Conservation (phyloP, 2,888 invertebrate species). For the Drosophila mercatorum region DNA sequence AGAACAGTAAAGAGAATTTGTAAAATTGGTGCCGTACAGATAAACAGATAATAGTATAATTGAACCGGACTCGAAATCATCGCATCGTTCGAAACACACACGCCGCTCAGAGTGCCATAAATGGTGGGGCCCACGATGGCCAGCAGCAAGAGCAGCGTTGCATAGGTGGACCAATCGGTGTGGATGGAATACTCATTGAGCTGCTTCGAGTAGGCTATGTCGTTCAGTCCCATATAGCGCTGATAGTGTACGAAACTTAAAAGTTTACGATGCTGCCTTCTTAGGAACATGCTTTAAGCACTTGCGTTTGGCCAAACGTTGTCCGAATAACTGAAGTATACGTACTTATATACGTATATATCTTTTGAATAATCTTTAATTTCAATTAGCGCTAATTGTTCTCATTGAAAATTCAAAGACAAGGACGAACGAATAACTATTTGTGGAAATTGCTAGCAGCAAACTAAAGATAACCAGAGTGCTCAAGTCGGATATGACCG, state of each 20-base stretch:
- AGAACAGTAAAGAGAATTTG: slow-evolving; percentile 20
- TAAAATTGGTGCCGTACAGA: not conserved
- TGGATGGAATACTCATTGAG: slow-evolving; percentile 4
- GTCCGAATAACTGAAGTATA: not conserved
- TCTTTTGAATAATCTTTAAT: not conserved
- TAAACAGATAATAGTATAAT: slow-evolving; percentile 9
- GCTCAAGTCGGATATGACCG: no score
- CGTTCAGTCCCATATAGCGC: slow-evolving; percentile 26
- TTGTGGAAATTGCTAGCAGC: no score
- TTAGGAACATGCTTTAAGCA: not conserved
- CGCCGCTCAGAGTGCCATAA: not conserved
- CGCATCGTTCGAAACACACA: slow-evolving; percentile 3
- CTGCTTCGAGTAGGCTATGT: slow-evolving; percentile 15
- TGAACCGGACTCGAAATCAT: slow-evolving; percentile 23
- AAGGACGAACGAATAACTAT: slow-evolving; percentile 1
- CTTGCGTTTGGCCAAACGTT: not conserved
- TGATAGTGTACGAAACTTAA: slow-evolving; percentile 25
- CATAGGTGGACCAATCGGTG: not conserved
- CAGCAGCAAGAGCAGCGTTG: not conserved
- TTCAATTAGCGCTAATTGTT: slow-evolving; percentile 3
- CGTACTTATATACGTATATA: not conserved
- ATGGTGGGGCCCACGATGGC: not conserved
- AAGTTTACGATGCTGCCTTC: slow-evolving; percentile 1
- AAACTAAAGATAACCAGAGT: no score
- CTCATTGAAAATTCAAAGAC: not conserved